A percentile compares a stretch with the other conserved stretches of the same genome.
Evolutionary conservation across 1,140 invertebrate genomes (phyloP).

Genomic region (Aphelinus certus): DNA sequence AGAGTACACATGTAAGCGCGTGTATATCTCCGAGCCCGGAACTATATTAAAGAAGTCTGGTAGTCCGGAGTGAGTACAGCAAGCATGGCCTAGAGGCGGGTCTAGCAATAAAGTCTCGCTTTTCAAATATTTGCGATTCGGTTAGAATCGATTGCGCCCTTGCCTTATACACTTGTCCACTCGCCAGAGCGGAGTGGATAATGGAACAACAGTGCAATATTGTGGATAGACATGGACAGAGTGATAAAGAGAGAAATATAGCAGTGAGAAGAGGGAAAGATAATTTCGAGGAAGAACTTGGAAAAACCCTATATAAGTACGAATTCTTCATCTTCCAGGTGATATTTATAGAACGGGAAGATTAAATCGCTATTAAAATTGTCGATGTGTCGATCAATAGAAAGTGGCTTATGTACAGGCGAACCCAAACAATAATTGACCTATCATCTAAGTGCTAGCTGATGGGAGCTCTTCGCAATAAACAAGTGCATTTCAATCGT

Average conservation of each 20-base stretch:
- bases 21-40: not conserved
- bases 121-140: slow-evolving; percentile 39
- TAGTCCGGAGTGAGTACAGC: slow-evolving; percentile 16
- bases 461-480: too few relatives aligned
- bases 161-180: not conserved
- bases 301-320: too few relatives aligned
- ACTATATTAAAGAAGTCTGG: slow-evolving; percentile 25
- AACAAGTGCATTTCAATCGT: too few relatives aligned
- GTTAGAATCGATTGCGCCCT: slow-evolving; percentile 31
- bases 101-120: slow-evolving; percentile 30
- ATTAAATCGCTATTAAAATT: too few relatives aligned
- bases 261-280: not conserved
- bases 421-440: too few relatives aligned
- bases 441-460: too few relatives aligned
- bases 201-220: too few relatives aligned
- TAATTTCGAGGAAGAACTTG: not conserved
- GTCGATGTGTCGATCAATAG: too few relatives aligned
- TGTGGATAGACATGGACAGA: not conserved
- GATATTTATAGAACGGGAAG: too few relatives aligned
- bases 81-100: not conserved
- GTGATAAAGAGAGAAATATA: slow-evolving; percentile 11
- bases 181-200: too few relatives aligned
- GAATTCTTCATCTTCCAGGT: too few relatives aligned
- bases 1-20: not conserved
- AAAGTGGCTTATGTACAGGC: too few relatives aligned